Evolutionary conservation across 2,113 vertebrate species (phyloP), one percentile per base, ranked within the genome.

Genomic region (Phaetusa simplex): DNA sequence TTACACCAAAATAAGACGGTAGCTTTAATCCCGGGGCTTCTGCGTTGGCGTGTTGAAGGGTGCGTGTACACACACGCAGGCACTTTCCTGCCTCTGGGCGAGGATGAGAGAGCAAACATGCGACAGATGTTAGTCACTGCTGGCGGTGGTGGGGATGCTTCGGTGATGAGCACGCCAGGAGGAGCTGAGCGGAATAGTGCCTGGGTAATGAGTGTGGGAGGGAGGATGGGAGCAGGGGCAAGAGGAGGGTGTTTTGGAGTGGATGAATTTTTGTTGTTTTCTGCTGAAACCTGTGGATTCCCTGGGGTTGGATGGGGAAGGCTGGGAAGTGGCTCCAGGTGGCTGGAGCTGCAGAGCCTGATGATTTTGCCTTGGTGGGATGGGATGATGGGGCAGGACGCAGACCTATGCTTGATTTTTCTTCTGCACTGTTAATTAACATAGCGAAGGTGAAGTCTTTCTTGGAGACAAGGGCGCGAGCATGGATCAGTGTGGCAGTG

Each of bases 341-440:
- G 8, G 59, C 24, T 13, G 80, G 52, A 66, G 59, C 45, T 59
- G 58, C 38, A 52, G 43, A 52, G 9, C 8, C 21, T 18, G 59
- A 18, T 22, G 67, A 18, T 17, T 61, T 84, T 30, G 40, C n/a
- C 30, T 32, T 5, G 12, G 43, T 45, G 34, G 34, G 85, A 40
- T 20, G 40, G 50, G 45, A 8, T 1, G 8, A 13, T 34, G 43
- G 27, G 45, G 20, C 47, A 42, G 47, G 55, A 59, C 40, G 17
- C 12, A 24, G 67, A 42, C 11, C 7, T 1, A 0, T 5, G 47
- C 67, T 81, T 1, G 0, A 4, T 62, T 62, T 43, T 56, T 11
- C 40, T 69, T 50, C 67, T 59, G 12, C 0, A 4, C 24, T 30
- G 52, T 79, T 80, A 88, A 59, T 36, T 38, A 61, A 36, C 0